Evolutionary conservation across 2,113 vertebrate species (phyloP).

Genomic region (Passer domesticus): DNA sequence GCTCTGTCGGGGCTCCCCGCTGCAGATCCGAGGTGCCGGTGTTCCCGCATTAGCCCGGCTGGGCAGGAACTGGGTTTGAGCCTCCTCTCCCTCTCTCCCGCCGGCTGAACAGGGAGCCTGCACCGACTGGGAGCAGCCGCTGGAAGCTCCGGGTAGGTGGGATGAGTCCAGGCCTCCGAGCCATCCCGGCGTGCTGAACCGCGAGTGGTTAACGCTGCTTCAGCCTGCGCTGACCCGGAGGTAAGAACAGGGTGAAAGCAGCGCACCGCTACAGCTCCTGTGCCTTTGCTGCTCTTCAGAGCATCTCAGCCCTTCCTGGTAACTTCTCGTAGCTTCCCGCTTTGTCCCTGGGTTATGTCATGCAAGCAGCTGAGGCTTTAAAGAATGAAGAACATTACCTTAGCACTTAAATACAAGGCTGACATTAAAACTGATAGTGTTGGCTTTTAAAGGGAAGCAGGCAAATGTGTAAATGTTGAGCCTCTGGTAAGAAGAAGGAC

Average conservation of each 20-base stretch:
- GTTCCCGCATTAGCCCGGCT: neutral
- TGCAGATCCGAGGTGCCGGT: neutral
- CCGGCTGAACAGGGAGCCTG: neutral
- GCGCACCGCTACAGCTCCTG: neutral
- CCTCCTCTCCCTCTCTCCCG: neutral
- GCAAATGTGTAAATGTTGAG: rapidly evolving
- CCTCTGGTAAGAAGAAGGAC: neutral
- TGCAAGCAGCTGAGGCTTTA: neutral
- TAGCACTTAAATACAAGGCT: neutral
- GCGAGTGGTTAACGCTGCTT: neutral
- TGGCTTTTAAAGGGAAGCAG: neutral
- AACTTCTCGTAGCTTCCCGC: rapidly evolving
- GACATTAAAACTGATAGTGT: neutral
- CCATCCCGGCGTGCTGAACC: neutral
- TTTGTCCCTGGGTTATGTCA: neutral
- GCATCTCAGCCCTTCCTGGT: neutral
- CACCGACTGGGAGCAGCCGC: neutral
- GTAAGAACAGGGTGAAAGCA: neutral
- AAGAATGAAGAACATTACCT: neutral
- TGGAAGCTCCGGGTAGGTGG: neutral
- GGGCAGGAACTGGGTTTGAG: neutral
- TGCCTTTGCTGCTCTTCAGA: neutral
- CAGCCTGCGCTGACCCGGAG: neutral
- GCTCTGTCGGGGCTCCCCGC: neutral
- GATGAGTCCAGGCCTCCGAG: conserved; percentile 30